These are phyloP conservation scores for Drosophila pachea DNA, from an alignment of 1,140 invertebrate genomes.

Conservation along the genomic window DNA sequence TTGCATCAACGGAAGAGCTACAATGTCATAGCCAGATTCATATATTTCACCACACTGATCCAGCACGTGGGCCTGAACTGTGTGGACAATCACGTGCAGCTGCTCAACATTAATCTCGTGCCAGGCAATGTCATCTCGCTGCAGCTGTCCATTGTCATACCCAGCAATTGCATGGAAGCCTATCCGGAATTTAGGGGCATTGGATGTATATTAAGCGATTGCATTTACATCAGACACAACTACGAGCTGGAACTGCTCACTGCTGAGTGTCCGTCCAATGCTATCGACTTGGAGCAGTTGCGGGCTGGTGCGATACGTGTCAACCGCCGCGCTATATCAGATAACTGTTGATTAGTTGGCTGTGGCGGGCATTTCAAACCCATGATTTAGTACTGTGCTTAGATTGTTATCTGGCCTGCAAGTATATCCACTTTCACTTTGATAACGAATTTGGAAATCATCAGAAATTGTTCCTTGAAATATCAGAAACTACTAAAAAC, in stretches of 20 bases:
- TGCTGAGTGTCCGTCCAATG: conserved; percentile 10
- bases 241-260: conserved; percentile 38
- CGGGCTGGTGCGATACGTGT: not conserved
- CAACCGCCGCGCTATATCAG: not conserved
- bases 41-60: conserved; percentile 24
- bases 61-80: conserved; percentile 40
- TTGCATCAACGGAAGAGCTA: not conserved
- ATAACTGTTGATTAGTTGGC: not conserved
- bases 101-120: conserved; percentile 24
- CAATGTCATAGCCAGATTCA: conserved; percentile 17
- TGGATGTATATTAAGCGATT: conserved; percentile 45
- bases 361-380: too few relatives aligned
- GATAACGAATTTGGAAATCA: too few relatives aligned
- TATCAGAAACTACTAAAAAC: too few relatives aligned
- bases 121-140: conserved; percentile 44
- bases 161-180: conserved; percentile 32
- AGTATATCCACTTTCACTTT: too few relatives aligned
- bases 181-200: conserved; percentile 53
- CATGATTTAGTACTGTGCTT: too few relatives aligned
- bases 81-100: not conserved
- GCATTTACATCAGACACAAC: conserved; percentile 27
- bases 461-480: too few relatives aligned
- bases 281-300: conserved; percentile 8
- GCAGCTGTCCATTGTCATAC: conserved; percentile 46
- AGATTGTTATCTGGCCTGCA: too few relatives aligned